Percentiles rank a stretch among this genome's conserved stretches.
Conservation (phyloP, 2,888 invertebrate species). For the Phyllotreta striolata region DNA sequence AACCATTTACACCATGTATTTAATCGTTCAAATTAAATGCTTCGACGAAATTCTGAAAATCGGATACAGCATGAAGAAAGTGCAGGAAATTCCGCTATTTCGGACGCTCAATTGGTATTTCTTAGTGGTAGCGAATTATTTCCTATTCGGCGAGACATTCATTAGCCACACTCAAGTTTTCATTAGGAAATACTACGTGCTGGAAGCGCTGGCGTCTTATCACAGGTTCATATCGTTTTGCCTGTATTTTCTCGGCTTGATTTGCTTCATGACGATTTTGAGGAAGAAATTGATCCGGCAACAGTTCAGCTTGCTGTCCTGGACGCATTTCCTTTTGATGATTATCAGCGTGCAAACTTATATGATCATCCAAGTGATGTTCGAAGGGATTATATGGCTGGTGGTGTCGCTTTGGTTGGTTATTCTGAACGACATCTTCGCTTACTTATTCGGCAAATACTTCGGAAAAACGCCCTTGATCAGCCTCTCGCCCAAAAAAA, state of each 20-base stretch:
- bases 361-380: constrained; percentile 96
- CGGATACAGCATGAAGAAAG: constrained; percentile 95
- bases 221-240: constrained; percentile 97
- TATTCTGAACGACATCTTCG: constrained; percentile 99
- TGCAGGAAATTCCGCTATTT: constrained; percentile 83
- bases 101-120: constrained; percentile 98
- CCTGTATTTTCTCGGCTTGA: constrained; percentile 93
- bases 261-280: constrained; percentile 95
- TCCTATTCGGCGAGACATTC: constrained; percentile 97
- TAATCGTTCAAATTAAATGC: constrained; percentile 97
- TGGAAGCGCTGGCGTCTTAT: constrained; percentile 91
- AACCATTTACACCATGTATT: constrained; percentile 90
- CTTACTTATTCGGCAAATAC: constrained; percentile 98
- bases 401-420: constrained; percentile 98
- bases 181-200: constrained; percentile 55
- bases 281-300: constrained; percentile 93
- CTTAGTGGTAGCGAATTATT: constrained; percentile 95
- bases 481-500: constrained; percentile 98
- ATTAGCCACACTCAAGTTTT: constrained; percentile 74
- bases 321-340: constrained; percentile 97
- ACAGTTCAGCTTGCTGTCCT: constrained; percentile 98
- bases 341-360: constrained; percentile 98
- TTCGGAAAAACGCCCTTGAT: constrained; percentile 98
- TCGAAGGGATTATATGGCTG: constrained; percentile 93
- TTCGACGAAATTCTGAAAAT: constrained; percentile 99